Base-by-base conservation (phyloP, 2,888 invertebrate genomes). In the Eubasilissa splendida region DNA sequence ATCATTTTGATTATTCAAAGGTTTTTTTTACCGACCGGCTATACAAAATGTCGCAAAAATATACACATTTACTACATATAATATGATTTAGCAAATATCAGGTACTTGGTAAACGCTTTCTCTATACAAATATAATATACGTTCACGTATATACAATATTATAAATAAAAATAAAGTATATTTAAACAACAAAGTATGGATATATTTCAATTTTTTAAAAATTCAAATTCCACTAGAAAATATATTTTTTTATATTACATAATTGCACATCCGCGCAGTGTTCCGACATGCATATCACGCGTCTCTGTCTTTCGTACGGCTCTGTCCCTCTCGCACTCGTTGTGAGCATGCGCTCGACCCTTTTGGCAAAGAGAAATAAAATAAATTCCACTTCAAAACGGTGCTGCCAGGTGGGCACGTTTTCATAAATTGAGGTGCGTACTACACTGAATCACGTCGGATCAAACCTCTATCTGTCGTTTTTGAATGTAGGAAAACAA, bases 311-410 rank as follows among this genome's bases (percentile, higher is more conserved):
- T 60, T 12, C 78, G 22, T n/a, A 9, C 9, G 22, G 4, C 2
- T 8, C 2, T 10, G 73, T 78, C 54, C 63, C 73, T 60, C 63
- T 78, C 78, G 42, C 14, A 31, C 58, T 73, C 22, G 12, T 70
- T 58, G 66, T 42, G 50, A 58, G 56, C 58, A 59, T 14, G 9
- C 31, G n/a, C 56, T 56, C 56, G 54, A 58, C 70, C 77, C 33
- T 77, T 77, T 77, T 77, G 77, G 70, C 70, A 77, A 59, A 59
- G 56, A 12, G 22, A 58, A 70, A 77, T 59, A 59, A 59, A 70
- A 52, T 59, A 31, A 59, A 77, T 68, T 70, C 70, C 70, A 60
- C 59, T 14, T 31, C 14, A 53, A 33, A 31, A 33, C 54, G 54
- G 56, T 73, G 73, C n/a, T 73, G 56, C 73, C 73, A 73, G 73